Evolutionary conservation across 1,140 invertebrate genomes (phyloP), one percentile per base, ranked within the genome.

Genomic region (Muscidifurax raptorellus): DNA sequence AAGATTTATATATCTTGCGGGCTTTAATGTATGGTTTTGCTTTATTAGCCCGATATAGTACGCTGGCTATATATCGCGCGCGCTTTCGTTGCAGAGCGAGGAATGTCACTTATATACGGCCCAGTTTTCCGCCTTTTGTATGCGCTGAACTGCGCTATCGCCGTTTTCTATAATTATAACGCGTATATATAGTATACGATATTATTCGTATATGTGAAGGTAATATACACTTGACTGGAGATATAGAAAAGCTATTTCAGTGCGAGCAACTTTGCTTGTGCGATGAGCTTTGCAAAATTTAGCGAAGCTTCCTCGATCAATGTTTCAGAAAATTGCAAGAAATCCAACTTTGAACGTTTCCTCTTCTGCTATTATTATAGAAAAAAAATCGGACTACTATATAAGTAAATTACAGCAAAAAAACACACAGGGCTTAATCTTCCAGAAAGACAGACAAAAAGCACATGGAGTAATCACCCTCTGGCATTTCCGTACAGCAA

Each of bases 1-100:
- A n/a, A 47, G n/a, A 76, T 76, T 76, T 76, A 76, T 76, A 25
- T 47, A n/a, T n/a, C n/a, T n/a, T n/a, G n/a, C 25, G n/a, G 18
- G 25, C 66, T 69, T 59, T 59, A 59, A 59, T 59, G 52, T n/a
- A n/a, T 59, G 52, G 52, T 59, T 59, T 59, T 59, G 52, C 22
- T 59, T 59, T 59, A 59, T 59, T 59, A 59, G 52, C 6, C 22
- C 22, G n/a, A n/a, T 22, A 59, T n/a, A n/a, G n/a, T n/a, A 59
- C n/a, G 52, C 52, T n/a, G 22, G 52, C 52, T 59, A 59, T 47
- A 6, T 59, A 4, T 59, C 22, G 18, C 7, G 36, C 36, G 7
- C 7, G 36, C 36, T 40, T 40, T 40, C 36, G 36, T 40, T 40
- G 7, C 36, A 59, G 22, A 59, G n/a, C n/a, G n/a, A n/a, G 22